These are phyloP conservation scores for Linyphia triangularis DNA, from an alignment of 2,888 invertebrate species.

Conservation along the genomic window DNA sequence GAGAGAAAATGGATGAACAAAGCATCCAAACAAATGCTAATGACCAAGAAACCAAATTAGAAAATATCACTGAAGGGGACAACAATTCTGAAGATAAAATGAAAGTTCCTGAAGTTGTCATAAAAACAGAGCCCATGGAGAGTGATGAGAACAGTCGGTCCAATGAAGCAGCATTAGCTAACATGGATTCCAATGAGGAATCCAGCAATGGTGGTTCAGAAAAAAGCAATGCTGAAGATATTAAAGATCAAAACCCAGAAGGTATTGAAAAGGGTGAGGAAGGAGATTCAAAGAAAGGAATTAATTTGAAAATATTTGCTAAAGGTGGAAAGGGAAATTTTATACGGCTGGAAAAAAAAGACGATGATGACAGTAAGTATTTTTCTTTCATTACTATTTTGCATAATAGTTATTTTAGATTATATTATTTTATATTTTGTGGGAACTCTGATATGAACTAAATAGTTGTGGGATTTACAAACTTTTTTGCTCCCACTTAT, in stretches of 20 bases:
- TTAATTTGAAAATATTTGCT: slow-evolving; percentile 68
- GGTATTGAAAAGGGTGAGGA: slow-evolving; percentile 47
- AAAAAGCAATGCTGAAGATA: slow-evolving; percentile 13
- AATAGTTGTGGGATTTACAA: too few species aligned
- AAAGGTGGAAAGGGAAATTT: slow-evolving; percentile 71
- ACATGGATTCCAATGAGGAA: slow-evolving; percentile 49
- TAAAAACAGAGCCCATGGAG: slow-evolving; percentile 12
- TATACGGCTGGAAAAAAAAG: slow-evolving; percentile 57
- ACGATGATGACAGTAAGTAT: slow-evolving; percentile 64
- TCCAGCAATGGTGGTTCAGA: slow-evolving; percentile 54
- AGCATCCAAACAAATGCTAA: background rate
- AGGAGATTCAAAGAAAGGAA: slow-evolving; percentile 36
- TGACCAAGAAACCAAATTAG: slow-evolving; percentile 5
- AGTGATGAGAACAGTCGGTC: slow-evolving; percentile 60
- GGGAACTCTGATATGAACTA: too few species aligned
- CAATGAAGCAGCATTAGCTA: slow-evolving; percentile 32
- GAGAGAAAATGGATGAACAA: slow-evolving; percentile 2
- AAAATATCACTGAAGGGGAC: slow-evolving; percentile 3
- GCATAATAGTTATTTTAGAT: too few species aligned
- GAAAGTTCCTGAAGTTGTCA: background rate
- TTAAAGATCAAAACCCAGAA: slow-evolving; percentile 19
- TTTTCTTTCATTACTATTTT: too few species aligned
- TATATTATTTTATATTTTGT: too few species aligned
- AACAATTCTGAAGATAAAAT: slow-evolving; percentile 31
- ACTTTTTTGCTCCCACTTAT: too few species aligned